Evolutionary conservation across 2,888 invertebrate species (phyloP), one percentile per base, ranked within the genome.

Genomic region (Andrena bucephala): DNA sequence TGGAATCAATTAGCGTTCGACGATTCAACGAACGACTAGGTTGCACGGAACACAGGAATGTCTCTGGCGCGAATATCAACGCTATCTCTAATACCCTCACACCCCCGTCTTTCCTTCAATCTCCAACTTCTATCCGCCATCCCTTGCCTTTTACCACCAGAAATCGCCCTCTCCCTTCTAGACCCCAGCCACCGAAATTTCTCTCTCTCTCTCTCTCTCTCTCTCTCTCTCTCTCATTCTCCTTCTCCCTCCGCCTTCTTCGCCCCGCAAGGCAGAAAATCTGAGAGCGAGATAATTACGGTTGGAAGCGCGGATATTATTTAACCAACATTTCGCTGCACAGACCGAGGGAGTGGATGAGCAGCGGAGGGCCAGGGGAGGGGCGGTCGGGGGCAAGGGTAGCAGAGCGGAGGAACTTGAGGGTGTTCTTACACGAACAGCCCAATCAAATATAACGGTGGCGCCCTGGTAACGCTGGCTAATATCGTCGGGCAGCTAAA

Each of bases 211-310:
- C 70, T n/a, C n/a, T n/a, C n/a, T n/a, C n/a, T n/a, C n/a, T 33
- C 50, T 62, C 48, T 59, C 16, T 62, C 16, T 57, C 20, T 10
- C 77, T 68, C 69, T 48, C 42, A 59, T 33, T 59, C 76, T 59
- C 63, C 50, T 54, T 50, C 68, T 77, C 63, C 63, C 79, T 77
- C 80, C 71, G 20, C 83, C 79, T 85, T 79, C 79, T 77, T 70
- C 82, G 69, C 76, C 88, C 88, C 88, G 88, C 88, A 80, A 89
- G 89, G 89, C 90, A 90, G 90, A 92, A 92, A 93, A 93, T 93
- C 93, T 90, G 89, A 91, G 91, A 92, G 92, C 90, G 91, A 93
- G 93, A 93, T 93, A 93, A 93, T 93, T 93, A 92, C 92, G 93
- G 90, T 93, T 91, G 91, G 91, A 91, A 91, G 90, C 90, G 89